These are phyloP conservation scores for Lithobius niger DNA, from an alignment of 1,140 invertebrate genomes.

Conservation along the genomic window DNA sequence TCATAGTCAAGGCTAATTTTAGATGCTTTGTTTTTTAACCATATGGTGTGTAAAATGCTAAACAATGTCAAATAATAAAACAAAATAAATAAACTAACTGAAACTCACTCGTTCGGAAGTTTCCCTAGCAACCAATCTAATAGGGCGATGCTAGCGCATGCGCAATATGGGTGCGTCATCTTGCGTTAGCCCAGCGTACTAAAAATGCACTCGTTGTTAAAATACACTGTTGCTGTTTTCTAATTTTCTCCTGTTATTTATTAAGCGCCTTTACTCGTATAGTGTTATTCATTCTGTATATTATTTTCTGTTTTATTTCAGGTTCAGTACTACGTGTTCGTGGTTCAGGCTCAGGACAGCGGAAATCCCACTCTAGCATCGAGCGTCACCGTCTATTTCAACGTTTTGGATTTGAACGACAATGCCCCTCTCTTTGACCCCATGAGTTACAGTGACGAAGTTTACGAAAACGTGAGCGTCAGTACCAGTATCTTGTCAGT, in stretches of 20 bases:
- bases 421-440: conserved; percentile 84
- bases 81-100: too few relatives aligned
- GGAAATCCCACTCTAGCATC: conserved; percentile 77
- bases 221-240: not conserved
- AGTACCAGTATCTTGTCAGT: conserved; percentile 65
- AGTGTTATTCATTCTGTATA: not conserved
- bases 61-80: too few relatives aligned
- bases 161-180: too few relatives aligned
- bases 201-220: not conserved
- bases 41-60: too few relatives aligned
- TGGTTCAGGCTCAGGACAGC: conserved; percentile 78
- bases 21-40: too few relatives aligned
- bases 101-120: too few relatives aligned
- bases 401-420: conserved; percentile 88
- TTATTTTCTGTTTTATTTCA: conserved; percentile 31
- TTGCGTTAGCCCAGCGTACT: not conserved
- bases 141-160: too few relatives aligned
- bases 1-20: too few relatives aligned
- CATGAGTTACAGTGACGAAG: conserved; percentile 71
- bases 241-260: not conserved
- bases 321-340: conserved; percentile 86
- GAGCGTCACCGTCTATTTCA: conserved; percentile 81
- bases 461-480: conserved; percentile 71
- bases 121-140: too few relatives aligned
- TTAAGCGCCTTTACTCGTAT: not conserved